phyloP scores from a whole-genome alignment of 2,113 vertebrate genomes.

The Cichladusa arquata region DNA sequence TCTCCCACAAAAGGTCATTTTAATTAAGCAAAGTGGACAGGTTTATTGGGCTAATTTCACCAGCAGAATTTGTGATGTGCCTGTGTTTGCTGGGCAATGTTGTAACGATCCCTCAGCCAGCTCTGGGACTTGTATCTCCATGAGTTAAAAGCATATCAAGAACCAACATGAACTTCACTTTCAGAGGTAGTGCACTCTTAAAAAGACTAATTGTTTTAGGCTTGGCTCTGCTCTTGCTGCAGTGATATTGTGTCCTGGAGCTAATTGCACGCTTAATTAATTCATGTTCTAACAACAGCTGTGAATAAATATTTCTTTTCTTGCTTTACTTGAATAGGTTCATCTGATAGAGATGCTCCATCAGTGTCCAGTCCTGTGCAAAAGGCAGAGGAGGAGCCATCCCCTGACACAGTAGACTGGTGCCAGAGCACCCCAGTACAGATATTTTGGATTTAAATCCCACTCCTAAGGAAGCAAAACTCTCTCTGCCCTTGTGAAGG shows the following conservation, averaged over 20 bases:
- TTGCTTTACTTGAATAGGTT: background rate
- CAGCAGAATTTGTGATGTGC: background rate
- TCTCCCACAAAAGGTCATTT: background rate
- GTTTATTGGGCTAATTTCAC: background rate
- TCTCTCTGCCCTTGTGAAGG: background rate
- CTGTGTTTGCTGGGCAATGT: background rate
- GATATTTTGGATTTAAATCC: background rate
- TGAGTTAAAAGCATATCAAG: background rate
- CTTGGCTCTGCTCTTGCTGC: background rate
- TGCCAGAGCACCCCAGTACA: background rate
- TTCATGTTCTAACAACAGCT: background rate
- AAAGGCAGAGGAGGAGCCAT: background rate
- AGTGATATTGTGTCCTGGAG: background rate
- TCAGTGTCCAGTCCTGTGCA: background rate
- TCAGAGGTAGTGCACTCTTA: background rate
- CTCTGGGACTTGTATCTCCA: background rate
- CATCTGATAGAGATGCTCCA: rapidly evolving
- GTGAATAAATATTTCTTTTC: background rate
- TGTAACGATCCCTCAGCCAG: background rate
- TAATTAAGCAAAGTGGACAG: background rate
- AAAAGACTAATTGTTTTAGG: background rate
- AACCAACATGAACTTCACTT: background rate
- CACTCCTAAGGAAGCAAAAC: rapidly evolving
- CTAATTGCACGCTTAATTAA: background rate
- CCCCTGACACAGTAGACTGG: background rate